These are phyloP conservation scores for Neolamprologus brichardi DNA, from an alignment of 2,113 vertebrate species.

Conservation along the genomic window DNA sequence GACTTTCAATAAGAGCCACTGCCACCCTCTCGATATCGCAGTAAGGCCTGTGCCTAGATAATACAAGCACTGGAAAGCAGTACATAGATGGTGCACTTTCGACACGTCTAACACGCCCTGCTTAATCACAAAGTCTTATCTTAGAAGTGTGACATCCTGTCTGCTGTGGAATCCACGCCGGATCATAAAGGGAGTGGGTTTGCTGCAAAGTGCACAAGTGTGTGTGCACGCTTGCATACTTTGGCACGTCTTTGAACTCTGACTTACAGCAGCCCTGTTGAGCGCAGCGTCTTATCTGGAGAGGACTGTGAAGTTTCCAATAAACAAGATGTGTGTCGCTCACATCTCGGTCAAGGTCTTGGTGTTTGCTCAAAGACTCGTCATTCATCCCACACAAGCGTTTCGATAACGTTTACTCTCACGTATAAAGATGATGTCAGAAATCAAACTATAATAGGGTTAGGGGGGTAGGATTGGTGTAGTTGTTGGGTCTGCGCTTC, in stretches of 20 bases:
- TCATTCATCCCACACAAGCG: neutral
- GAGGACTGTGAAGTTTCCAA: neutral
- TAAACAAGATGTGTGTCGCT: neutral
- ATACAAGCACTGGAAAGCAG: neutral
- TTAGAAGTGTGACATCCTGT: conserved; percentile 69
- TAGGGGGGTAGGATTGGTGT: neutral
- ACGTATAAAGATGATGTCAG: neutral
- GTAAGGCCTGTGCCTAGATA: neutral
- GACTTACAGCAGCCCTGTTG: neutral
- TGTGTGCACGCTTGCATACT: neutral
- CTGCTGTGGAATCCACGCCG: conserved; percentile 33
- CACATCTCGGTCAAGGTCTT: neutral
- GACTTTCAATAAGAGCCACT: neutral
- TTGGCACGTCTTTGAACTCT: neutral
- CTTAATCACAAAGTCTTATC: conserved; percentile 50
- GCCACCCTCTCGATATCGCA: neutral
- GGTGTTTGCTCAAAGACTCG: neutral
- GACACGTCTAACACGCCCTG: conserved; percentile 28
- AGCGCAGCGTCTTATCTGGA: conserved; percentile 6
- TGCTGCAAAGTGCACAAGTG: neutral
- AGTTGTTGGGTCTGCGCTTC: neutral
- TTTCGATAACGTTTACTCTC: neutral
- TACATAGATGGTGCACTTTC: neutral
- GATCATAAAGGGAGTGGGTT: neutral
- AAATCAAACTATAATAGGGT: neutral